A percentile compares a stretch with the other conserved stretches of the same genome.
phyloP scores from a whole-genome alignment of 1,140 invertebrate species.

The Lepidurus couesii region DNA sequence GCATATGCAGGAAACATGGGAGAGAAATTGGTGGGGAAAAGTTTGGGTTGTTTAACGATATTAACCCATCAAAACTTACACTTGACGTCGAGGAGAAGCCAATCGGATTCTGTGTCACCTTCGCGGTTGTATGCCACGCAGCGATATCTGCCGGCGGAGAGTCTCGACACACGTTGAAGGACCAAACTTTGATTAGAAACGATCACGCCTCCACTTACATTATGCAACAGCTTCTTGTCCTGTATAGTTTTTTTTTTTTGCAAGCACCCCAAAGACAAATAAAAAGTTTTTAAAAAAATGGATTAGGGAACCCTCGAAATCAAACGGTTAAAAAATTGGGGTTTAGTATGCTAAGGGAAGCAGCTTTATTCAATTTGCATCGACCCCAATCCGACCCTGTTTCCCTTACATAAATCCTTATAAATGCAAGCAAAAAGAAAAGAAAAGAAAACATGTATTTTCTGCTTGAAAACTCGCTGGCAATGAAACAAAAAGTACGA shows the following conservation, averaged over 20 bases:
- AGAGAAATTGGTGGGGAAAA: not conserved
- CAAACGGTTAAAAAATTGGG: not conserved
- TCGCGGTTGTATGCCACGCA: slow-evolving; percentile 76
- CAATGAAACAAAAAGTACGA: not conserved
- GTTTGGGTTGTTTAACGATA: not conserved
- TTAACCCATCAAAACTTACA: slow-evolving; percentile 59
- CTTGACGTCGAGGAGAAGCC: slow-evolving; percentile 72
- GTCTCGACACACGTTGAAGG: slow-evolving; percentile 67
- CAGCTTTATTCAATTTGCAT: slow-evolving; percentile 16
- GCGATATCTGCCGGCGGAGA: slow-evolving; percentile 70
- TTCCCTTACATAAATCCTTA: not conserved
- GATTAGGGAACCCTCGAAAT: not conserved
- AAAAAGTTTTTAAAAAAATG: not conserved
- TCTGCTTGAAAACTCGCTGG: not conserved
- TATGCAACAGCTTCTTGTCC: slow-evolving; percentile 69
- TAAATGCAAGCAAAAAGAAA: not conserved
- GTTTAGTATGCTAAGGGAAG: not conserved
- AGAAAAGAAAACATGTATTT: not conserved
- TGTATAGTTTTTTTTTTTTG: slow-evolving; percentile 44
- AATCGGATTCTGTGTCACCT: slow-evolving; percentile 77
- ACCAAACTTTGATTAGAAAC: slow-evolving; percentile 80
- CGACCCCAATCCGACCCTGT: not conserved
- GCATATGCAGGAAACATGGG: not conserved
- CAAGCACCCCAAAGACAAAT: not conserved
- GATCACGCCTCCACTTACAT: slow-evolving; percentile 72